Evolutionary conservation across 2,888 invertebrate genomes (phyloP), one percentile per base, ranked within the genome.

Genomic region (Pristionchus japonicus): DNA sequence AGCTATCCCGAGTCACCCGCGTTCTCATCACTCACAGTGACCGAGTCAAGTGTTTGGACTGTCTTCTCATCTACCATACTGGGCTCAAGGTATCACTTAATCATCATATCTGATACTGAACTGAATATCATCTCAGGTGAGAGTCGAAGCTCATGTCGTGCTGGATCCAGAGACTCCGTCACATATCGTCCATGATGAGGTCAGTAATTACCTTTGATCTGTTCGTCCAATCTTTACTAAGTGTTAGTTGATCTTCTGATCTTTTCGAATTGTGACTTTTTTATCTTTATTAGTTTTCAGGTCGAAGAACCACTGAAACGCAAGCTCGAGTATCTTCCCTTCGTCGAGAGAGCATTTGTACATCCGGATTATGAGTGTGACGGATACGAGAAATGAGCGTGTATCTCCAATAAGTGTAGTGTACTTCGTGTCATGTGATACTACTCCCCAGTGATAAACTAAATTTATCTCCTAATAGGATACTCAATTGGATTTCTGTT

Each of bases 101-200:
- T 80, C 49, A 27, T n/a, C 13, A 27, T 20, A 40, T 9, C 49
- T 49, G 31, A 80, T 80, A 49, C 23, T 20, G 37, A 57, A 61
- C 23, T 13, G n/a, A 37, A 40, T 84, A 43, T 34, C 20, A 4
- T 23, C 61, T 52, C 88, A 90, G 90, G 88, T 95, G 89, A 85
- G 91, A 57, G 91, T 91, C 17, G 91, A 91, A 47, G 88, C 92
- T 6, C 92, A 94, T 89, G 94, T 95, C 89, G 95, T 95, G 7
- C 91, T 95, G 61, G 64, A 85, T 6, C 94, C 94, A 86, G 92
- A 94, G 47, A 95, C 95, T 95, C 91, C 91, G 3, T 89, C 95
- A 27, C 90, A 92, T 27, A 94, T 95, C 89, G 94, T 95, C 0
- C 95, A 95, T 89, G 94, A 95, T 90, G 89, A 89, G 49, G 95